Evolutionary conservation across 2,888 invertebrate species (phyloP), one percentile per base, ranked within the genome.

Genomic region (Noctua pronuba): DNA sequence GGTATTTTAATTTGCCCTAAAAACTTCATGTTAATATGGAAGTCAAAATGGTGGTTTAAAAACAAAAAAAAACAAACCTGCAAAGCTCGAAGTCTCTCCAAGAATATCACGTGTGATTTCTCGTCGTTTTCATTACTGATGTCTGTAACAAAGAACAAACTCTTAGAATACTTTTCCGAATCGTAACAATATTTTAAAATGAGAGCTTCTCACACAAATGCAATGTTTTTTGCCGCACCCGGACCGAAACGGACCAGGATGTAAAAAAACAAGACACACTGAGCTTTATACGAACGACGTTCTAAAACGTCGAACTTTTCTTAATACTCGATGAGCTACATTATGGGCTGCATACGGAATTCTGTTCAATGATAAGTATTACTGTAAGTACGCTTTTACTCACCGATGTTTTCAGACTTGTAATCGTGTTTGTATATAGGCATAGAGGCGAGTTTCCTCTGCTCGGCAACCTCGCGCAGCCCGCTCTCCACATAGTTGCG

Each of bases 401-500:
- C 64, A 95, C 96, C 94, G 44, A 95, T 95, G 82, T 94, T 95
- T 38, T 95, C 95, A 1, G 92, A 82, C 74, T 94, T 94, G 88
- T 93, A 95, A 88, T 95, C 95, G 87, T 95, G 95, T 77, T 94
- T 94, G 90, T 91, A 95, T 11, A 95, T 90, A 6, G 95, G 94
- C 91, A 93, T 91, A 55, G 94, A 89, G 78, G 94, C 91, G 66
- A 94, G 88, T 72, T 94, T 95, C 80, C 96, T 88, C 88, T 96
- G 95, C 77, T 97, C 97, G 66, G 95, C 97, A 60, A 97, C 96
- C 84, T 97, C 96, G 8, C 94, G 91, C 81, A 99, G 95, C 0
- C 98, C 98, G 71, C 98, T 97, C 93, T 98, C 98, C 86, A 99
- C 98, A 92, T 98, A 99, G 91, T 98, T 98, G 92, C 98, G 98